Evolutionary conservation across 2,888 invertebrate genomes (phyloP), one percentile per base, ranked within the genome.

Genomic region (Biston stratarius): DNA sequence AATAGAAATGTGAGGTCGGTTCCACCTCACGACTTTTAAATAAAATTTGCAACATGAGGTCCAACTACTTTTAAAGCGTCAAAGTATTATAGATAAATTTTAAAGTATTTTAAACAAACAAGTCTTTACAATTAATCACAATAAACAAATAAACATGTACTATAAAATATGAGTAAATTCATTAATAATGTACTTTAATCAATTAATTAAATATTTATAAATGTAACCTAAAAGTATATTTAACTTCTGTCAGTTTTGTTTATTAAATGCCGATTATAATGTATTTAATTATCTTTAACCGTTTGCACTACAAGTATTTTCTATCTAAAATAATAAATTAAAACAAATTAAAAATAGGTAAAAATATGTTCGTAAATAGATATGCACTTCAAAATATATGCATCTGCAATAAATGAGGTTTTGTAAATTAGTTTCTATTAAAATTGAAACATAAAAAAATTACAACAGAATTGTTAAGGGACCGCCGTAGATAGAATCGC

Each of bases 401-500:
- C 6, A 9, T 38, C 9, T 38, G 6, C 8, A 38, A 9, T 9
- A 38, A 38, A 24, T 6, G 38, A 38, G 5, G 5, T 5, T 48
- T 24, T 33, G 24, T 38, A 8, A 38, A 38, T 38, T 2, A 38
- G 48, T n/a, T 12, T 9, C 33, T 33, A 9, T n/a, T 34, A 36
- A 33, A 34, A 33, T 47, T 14, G 10, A 5, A 47, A 57, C 10
- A n/a, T n/a, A 57, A 9, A 11, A 44, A 12, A 51, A 7, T 12
- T 36, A 58, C 58, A 58, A 34, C 6, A 45, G 11, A 47, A 49
- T 44, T 38, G 58, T 12, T 9, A 68, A 66, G 64, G 59, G 61
- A 38, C 59, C 57, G 44, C 42, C 57, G 70, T 58, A 62, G 71
- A 73, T 74, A 74, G 58, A 69, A 75, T 73, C 72, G 69, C 56